Evolutionary conservation across 2,797 vertebrate genomes (phyloP), one percentile per base, ranked within the genome.

Genomic region (Varecia variegata): DNA sequence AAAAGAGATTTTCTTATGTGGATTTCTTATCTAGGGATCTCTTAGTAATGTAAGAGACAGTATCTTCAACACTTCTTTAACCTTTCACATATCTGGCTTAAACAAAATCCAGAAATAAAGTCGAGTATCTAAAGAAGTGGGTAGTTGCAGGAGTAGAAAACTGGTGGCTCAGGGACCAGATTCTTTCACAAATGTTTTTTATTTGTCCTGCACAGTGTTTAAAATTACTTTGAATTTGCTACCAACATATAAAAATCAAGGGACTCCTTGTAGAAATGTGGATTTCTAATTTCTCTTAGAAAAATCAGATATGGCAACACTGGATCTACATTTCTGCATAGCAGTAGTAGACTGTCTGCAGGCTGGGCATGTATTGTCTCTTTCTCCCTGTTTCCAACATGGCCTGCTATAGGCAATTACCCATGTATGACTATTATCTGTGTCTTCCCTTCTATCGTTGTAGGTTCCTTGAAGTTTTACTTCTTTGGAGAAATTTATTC

Each of bases 171-270:
- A n/a, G 58, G 32, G 38, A 27, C 58, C n/a, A 80, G 11, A 52
- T 88, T 93, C 38, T 94, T 92, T 40, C 14, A 81, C 3, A 56
- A 13, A 20, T 88, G n/a, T 71, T 14, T 91, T 96, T 95, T 45
- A 30, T 92, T 85, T 62, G 43, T 85, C 40, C 32, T 82, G 52
- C 40, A 43, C 18, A 87, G 14, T 47, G 40, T 52, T 82, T 92
- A 84, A 85, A 93, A 76, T 84, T 84, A 30, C 88, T 87, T 93
- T 92, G 32, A 80, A 81, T 88, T 88, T 93, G 32, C 43, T 88
- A n/a, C 54, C 32, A 56, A 47, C 20, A 35, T 56, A 32, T 70
- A 58, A 70, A 94, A 93, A 67, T 45, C 30, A 74, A 88, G 43
- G 32, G 95, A 79, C 27, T 56, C 40, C 1, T 90, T 40, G 3